Evolutionary conservation across 2,888 invertebrate genomes (phyloP).

Genomic region (Drosophila rellima): DNA sequence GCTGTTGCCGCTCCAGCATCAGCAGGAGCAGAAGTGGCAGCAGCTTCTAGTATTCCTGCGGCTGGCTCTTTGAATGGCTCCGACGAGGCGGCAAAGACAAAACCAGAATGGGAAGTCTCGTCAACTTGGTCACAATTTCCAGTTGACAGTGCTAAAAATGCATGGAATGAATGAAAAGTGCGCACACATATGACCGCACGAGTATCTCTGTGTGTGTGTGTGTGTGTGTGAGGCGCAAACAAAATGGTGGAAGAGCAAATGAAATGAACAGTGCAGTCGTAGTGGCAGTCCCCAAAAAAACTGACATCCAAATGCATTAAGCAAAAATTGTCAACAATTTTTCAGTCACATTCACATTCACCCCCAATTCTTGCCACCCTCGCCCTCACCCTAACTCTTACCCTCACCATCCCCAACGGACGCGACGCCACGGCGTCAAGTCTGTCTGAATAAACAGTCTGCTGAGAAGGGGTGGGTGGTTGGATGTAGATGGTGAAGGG

Average conservation of each 20-base stretch:
- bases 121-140: conserved; percentile 65
- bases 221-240: conserved; percentile 63
- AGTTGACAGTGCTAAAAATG: conserved; percentile 65
- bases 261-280: conserved; percentile 37
- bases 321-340: conserved; percentile 82
- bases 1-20: conserved; percentile 19
- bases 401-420: conserved; percentile 51
- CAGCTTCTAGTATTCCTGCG: conserved; percentile 30
- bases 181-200: conserved; percentile 47
- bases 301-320: conserved; percentile 78
- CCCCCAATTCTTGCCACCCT: background rate
- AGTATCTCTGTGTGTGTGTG: conserved; percentile 30
- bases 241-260: conserved; percentile 48
- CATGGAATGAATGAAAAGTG: conserved; percentile 64
- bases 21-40: conserved; percentile 18
- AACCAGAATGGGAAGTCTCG: conserved; percentile 26
- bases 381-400: background rate
- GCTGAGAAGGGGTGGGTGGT: conserved; percentile 4
- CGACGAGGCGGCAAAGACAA: conserved; percentile 71
- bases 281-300: conserved; percentile 40
- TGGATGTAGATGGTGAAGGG: background rate
- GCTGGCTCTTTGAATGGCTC: conserved; percentile 66
- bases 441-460: conserved; percentile 70
- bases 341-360: conserved; percentile 49
- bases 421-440: conserved; percentile 75